A percentile compares a stretch with the other conserved stretches of the same genome.
phyloP scores from a whole-genome alignment of 37 sponge, comb jelly and placozoan species.

The Haliclona indistincta region DNA sequence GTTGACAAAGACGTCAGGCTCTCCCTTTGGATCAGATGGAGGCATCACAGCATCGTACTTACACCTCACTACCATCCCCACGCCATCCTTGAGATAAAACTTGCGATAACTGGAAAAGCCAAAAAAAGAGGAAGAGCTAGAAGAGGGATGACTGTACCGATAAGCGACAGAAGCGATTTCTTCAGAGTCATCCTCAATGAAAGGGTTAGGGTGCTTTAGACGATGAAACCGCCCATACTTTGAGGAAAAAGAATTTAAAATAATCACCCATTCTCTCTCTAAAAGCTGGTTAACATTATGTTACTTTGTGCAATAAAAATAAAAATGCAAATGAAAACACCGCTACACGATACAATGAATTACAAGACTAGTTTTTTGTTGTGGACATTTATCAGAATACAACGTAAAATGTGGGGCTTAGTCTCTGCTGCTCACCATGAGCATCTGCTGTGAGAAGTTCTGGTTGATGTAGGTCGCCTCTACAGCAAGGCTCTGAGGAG shows the following conservation, averaged over 20 bases:
- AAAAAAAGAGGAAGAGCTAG: neutral
- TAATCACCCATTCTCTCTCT: no score
- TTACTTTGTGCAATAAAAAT: no score
- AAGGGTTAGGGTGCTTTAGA: conserved; percentile 83
- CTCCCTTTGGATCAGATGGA: conserved; percentile 8
- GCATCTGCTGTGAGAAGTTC: conserved; percentile 95
- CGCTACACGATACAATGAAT: no score
- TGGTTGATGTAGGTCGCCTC: conserved; percentile 98
- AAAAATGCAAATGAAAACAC: no score
- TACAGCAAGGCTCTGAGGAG: conserved; percentile 68
- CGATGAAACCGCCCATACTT: no score
- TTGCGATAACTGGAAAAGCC: conserved; percentile 74
- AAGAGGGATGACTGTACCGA: conserved; percentile 39
- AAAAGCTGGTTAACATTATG: no score
- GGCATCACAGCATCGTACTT: conserved; percentile 86
- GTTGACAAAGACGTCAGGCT: conserved; percentile 59
- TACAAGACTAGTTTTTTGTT: no score
- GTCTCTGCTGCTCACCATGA: conserved; percentile 30
- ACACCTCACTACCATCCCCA: conserved; percentile 78
- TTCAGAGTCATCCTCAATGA: conserved; percentile 74
- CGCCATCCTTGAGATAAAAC: conserved; percentile 62
- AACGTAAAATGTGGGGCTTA: no score
- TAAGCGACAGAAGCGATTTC: conserved; percentile 88
- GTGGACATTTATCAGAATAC: no score
- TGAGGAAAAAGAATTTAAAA: no score